Conservation (phyloP, 2,888 invertebrate species). For the Drosophila sordidula region DNA sequence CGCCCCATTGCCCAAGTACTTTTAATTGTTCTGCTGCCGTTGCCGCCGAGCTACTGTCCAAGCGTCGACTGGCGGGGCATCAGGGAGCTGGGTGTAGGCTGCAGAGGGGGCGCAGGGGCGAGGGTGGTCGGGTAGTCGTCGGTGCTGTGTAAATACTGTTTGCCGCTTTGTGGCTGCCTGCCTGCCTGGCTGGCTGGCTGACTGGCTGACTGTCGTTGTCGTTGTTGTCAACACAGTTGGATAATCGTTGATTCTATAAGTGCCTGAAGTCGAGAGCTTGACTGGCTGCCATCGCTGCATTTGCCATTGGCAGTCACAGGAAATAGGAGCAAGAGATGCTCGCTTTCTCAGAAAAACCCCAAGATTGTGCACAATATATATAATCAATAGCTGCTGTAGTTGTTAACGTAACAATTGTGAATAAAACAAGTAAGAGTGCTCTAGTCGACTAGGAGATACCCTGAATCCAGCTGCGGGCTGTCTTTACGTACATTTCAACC, state of each 20-base stretch:
- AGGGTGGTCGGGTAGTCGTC: constrained; percentile 23
- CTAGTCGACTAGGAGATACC: too few relatives aligned
- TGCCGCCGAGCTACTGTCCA: constrained; percentile 28
- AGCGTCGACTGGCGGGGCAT: constrained; percentile 1
- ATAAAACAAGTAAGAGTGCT: too few relatives aligned
- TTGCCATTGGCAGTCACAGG: constrained; percentile 19
- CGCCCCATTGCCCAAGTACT: constrained; percentile 30
- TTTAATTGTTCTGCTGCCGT: constrained; percentile 55
- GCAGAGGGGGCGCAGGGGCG: neutral
- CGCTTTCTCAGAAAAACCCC: constrained; percentile 2
- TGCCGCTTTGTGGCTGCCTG: constrained; percentile 34
- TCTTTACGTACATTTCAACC: too few relatives aligned
- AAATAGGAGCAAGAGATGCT: constrained; percentile 14
- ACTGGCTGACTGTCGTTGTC: too few relatives aligned
- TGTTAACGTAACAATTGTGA: neutral
- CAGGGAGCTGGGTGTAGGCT: neutral
- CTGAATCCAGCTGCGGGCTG: too few relatives aligned
- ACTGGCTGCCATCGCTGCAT: constrained; percentile 21
- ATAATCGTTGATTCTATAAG: constrained; percentile 73
- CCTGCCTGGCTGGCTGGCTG: neutral
- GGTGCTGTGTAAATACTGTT: constrained; percentile 58
- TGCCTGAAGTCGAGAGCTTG: constrained; percentile 57
- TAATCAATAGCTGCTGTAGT: constrained; percentile 4
- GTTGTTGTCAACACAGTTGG: constrained; percentile 47
- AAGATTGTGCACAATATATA: constrained; percentile 2